Evolutionary conservation across 1,140 invertebrate species (phyloP).

Genomic region (Eriosoma lanigerum): DNA sequence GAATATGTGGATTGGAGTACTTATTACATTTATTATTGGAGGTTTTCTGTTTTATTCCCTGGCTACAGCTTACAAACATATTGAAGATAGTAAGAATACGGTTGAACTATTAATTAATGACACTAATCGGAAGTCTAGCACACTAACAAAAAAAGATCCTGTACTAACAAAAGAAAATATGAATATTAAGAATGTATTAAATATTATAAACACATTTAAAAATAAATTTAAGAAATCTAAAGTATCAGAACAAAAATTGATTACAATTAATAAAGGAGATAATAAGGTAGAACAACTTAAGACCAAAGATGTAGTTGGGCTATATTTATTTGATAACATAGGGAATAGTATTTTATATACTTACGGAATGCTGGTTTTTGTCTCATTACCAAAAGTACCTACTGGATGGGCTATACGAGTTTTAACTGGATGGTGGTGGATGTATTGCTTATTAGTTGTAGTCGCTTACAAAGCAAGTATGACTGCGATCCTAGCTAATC

Average conservation of each 20-base stretch:
- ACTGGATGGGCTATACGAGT: conserved; percentile 74
- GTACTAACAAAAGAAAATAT: not conserved
- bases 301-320: conserved; percentile 56
- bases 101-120: not conserved
- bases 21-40: conserved; percentile 64
- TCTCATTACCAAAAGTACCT: conserved; percentile 74
- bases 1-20: conserved; percentile 66
- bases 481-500: conserved; percentile 78
- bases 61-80: conserved; percentile 59
- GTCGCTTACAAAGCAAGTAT: conserved; percentile 78
- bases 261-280: conserved; percentile 15
- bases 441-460: conserved; percentile 76
- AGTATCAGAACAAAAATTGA: not conserved
- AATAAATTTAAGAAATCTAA: conserved; percentile 1
- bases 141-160: not conserved
- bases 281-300: not conserved
- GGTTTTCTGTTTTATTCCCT: conserved; percentile 64
- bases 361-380: conserved; percentile 75
- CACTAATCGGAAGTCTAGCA: no score
- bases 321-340: conserved; percentile 70
- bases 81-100: conserved; percentile 53
- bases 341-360: conserved; percentile 75
- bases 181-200: not conserved
- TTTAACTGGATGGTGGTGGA: conserved; percentile 81
- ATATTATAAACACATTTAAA: not conserved